phyloP scores from a whole-genome alignment of 2,888 invertebrate genomes.

The Amblyjoppa fuscipennis region DNA sequence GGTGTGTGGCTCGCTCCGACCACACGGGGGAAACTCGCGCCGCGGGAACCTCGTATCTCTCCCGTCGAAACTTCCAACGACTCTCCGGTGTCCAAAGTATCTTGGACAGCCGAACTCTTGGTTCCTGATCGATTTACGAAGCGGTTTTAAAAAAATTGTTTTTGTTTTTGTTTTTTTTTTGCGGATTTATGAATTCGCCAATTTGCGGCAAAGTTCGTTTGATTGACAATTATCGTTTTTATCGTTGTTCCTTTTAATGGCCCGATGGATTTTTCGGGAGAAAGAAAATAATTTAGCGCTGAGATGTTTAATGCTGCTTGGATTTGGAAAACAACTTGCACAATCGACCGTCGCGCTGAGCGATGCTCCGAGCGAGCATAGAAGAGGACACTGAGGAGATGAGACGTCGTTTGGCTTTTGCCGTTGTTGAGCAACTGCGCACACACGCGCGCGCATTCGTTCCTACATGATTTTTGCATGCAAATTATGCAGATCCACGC shows the following conservation, averaged over 20 bases:
- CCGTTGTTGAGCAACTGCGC: slow-evolving; percentile 68
- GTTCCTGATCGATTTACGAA: slow-evolving; percentile 60
- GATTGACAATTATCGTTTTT: not conserved
- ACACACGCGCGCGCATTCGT: slow-evolving; percentile 64
- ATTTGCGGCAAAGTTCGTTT: slow-evolving; percentile 29
- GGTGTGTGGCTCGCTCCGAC: slow-evolving; percentile 47
- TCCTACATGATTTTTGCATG: slow-evolving; percentile 73
- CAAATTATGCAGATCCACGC: slow-evolving; percentile 76
- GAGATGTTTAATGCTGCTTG: not conserved
- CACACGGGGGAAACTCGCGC: slow-evolving; percentile 64
- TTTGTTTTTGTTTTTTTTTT: not conserved
- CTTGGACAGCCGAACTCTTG: slow-evolving; percentile 37
- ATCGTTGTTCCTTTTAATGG: not conserved
- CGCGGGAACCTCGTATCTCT: slow-evolving; percentile 68
- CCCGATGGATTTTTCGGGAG: not conserved
- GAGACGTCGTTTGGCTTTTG: slow-evolving; percentile 15
- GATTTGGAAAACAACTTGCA: slow-evolving; percentile 24
- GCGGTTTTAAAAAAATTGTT: not conserved
- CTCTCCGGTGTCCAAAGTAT: slow-evolving; percentile 53
- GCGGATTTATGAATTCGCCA: slow-evolving; percentile 43
- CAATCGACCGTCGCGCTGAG: not conserved
- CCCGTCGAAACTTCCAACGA: slow-evolving; percentile 30
- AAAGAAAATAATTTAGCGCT: not conserved
- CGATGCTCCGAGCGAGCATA: not conserved
- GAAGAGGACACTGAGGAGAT: slow-evolving; percentile 13